Conservation (phyloP, 1,140 invertebrate genomes). For the Leptinotarsa undecemlineata region DNA sequence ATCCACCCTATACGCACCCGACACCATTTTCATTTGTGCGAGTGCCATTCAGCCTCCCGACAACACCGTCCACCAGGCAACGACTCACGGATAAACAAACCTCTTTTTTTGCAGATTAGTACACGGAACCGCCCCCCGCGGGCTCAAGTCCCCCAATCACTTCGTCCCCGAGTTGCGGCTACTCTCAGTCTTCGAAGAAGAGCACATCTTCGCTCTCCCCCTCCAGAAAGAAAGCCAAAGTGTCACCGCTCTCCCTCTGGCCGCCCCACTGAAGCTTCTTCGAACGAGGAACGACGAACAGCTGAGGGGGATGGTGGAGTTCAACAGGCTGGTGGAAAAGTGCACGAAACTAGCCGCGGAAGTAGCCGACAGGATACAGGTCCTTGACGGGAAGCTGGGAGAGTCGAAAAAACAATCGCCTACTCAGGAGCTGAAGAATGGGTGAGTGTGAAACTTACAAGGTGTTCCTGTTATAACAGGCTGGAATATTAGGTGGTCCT, state of each 20-base stretch:
- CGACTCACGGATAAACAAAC: no score
- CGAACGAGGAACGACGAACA: slow-evolving; percentile 82
- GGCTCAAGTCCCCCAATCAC: slow-evolving; percentile 75
- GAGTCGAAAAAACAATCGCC: slow-evolving; percentile 62
- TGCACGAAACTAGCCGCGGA: slow-evolving; percentile 78
- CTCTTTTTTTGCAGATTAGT: slow-evolving; percentile 65
- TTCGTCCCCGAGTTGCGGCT: slow-evolving; percentile 84
- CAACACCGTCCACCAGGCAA: no score
- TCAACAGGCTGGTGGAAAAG: slow-evolving; percentile 77
- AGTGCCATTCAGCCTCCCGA: no score
- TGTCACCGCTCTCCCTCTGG: slow-evolving; percentile 80
- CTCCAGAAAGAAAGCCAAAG: slow-evolving; percentile 77
- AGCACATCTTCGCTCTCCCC: slow-evolving; percentile 83
- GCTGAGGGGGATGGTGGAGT: slow-evolving; percentile 78
- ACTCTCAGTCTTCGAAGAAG: slow-evolving; percentile 69
- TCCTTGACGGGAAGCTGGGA: slow-evolving; percentile 75
- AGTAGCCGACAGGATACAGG: slow-evolving; percentile 79
- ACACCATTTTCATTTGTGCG: no score
- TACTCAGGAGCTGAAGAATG: slow-evolving; percentile 60
- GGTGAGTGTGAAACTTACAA: slow-evolving; percentile 57
- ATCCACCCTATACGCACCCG: no score
- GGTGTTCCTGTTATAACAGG: no score
- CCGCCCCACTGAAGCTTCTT: slow-evolving; percentile 83
- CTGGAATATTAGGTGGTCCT: no score
- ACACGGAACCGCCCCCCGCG: slow-evolving; percentile 80